Evolutionary conservation across 2,797 vertebrate species (phyloP).

Genomic region (Crocodylus rhombifer): DNA sequence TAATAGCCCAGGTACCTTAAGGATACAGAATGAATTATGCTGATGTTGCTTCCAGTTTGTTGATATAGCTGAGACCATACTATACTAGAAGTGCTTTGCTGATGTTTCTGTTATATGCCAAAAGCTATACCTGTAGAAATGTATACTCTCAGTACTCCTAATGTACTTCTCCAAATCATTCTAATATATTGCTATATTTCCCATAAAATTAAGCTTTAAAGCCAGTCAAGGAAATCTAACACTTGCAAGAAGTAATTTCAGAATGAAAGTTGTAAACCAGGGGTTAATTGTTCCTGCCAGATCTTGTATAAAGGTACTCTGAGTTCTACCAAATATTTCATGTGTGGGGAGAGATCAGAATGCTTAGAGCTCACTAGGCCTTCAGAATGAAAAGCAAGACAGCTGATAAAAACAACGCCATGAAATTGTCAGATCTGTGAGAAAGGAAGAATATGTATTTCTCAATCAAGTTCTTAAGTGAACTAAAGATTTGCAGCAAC

Average conservation of each 20-base stretch:
- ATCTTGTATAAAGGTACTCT: background rate
- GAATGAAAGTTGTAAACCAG: background rate
- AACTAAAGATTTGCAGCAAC: background rate
- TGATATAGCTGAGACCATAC: background rate
- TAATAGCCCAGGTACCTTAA: background rate
- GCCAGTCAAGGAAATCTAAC: background rate
- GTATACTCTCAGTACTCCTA: background rate
- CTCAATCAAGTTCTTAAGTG: background rate
- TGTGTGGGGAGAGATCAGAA: background rate
- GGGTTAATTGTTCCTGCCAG: background rate
- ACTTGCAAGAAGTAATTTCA: background rate
- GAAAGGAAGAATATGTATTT: background rate
- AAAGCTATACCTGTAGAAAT: background rate
- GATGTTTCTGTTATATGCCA: background rate
- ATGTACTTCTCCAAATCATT: background rate
- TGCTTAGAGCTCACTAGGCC: background rate
- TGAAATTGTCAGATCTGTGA: fast-evolving
- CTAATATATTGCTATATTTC: background rate
- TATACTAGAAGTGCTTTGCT: background rate
- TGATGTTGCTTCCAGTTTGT: background rate
- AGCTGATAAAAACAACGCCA: background rate
- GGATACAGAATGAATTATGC: no score
- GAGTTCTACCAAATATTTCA: fast-evolving
- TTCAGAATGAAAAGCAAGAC: background rate
- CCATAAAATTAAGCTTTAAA: background rate